These are phyloP conservation scores for Zonitis immaculata DNA, from an alignment of 2,888 invertebrate genomes.

Conservation along the genomic window DNA sequence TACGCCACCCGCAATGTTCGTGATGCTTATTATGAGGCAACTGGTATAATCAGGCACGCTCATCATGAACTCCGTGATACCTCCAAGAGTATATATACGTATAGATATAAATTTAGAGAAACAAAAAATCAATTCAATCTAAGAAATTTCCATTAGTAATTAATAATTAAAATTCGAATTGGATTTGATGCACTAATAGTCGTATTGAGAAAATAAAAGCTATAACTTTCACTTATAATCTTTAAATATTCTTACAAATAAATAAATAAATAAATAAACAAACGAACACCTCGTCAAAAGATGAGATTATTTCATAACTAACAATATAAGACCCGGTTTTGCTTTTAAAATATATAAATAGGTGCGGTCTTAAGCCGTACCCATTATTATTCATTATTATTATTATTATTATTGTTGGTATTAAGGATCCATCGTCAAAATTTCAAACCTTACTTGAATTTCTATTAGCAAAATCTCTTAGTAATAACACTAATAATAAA, in stretches of 20 bases:
- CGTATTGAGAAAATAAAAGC: not conserved
- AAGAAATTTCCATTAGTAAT: too few relatives aligned
- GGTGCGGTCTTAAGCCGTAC: not conserved
- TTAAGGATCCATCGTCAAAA: not conserved
- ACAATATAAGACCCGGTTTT: not conserved
- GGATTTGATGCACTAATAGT: too few relatives aligned
- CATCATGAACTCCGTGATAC: constrained; percentile 36
- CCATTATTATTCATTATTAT: not conserved
- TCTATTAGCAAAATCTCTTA: not conserved
- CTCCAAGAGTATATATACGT: constrained; percentile 18
- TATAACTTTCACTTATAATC: not conserved
- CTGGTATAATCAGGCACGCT: constrained; percentile 35
- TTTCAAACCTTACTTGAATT: not conserved
- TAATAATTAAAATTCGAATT: too few relatives aligned
- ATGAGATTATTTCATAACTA: not conserved
- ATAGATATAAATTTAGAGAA: too few relatives aligned
- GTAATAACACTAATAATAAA: too few relatives aligned
- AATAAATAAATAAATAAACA: too few relatives aligned
- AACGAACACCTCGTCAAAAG: not conserved
- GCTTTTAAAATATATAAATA: too few relatives aligned
- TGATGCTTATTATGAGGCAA: constrained; percentile 40
- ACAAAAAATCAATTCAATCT: too few relatives aligned
- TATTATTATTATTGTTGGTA: too few relatives aligned
- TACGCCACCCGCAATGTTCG: constrained; percentile 42
- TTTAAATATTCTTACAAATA: not conserved